Conservation (phyloP, 2,888 invertebrate genomes). For the Ganaspis brasiliensis region DNA sequence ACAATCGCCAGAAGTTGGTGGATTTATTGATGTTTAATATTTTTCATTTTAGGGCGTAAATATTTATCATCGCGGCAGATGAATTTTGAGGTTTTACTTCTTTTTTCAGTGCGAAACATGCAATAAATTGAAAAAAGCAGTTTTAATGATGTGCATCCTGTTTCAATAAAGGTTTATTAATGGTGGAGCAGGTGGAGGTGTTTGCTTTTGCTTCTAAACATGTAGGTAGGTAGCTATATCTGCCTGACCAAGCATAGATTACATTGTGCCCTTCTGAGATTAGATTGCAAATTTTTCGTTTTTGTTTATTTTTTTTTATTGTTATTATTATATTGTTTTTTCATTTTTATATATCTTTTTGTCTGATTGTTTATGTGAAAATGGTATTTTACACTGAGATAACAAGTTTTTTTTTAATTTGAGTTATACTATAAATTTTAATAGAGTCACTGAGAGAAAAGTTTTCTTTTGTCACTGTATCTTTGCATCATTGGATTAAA, state of each 20-base stretch:
- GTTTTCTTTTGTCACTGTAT: too few species aligned
- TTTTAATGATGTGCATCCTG: conserved; percentile 22
- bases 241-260: conserved; percentile 40
- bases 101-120: neutral
- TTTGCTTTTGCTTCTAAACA: conserved; percentile 9
- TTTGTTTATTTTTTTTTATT: too few species aligned
- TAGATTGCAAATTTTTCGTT: too few species aligned
- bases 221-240: neutral
- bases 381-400: too few species aligned
- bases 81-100: neutral
- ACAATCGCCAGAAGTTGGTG: neutral
- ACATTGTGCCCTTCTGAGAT: conserved; percentile 5
- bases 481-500: too few species aligned
- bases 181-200: conserved; percentile 13
- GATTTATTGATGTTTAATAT: neutral
- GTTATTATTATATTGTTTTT: too few species aligned
- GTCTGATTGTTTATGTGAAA: too few species aligned
- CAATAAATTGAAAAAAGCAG: conserved; percentile 3
- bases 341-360: too few species aligned
- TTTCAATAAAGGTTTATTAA: conserved; percentile 21
- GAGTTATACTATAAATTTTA: too few species aligned
- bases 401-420: too few species aligned
- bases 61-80: conserved; percentile 2
- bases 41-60: neutral
- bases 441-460: too few species aligned